Base-by-base conservation (phyloP, 35 echinoderm and acorn worm species). In the Nesometra sesokonis region DNA sequence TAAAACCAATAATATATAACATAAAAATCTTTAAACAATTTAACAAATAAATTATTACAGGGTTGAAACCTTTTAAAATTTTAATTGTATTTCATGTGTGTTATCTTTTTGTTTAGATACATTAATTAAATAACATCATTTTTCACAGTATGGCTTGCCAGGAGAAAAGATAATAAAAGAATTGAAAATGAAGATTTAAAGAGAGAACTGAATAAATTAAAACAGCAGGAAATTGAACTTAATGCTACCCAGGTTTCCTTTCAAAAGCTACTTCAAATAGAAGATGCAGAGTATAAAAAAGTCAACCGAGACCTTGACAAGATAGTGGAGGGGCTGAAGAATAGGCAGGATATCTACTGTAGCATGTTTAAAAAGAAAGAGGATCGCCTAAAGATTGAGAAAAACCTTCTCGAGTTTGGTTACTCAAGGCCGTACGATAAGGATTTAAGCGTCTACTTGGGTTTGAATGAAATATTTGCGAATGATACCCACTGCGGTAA, bases 281-380 rank as follows among this genome's bases (percentile, higher is more conserved):
- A 67, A 27, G 52, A 67, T 67, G 8, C 52, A 3, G 52, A 67
- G 21, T 67, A 32, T 38, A 19, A 34, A 27, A 80, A 80, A 79
- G 90, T 95, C 0, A 21, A 82, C 35, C 31, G 77, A 76, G 93
- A 95, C 3, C 38, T 95, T 27, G 93, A 89, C 32, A 67, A 85
- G 0, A 89, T 95, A 46, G 34, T 77, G n/a, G 31, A 78, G 33
- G 67, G 87, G 23, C 87, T 95, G 0, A 46, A 92, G 46, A 31
- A 88, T 43, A 91, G 93, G 29, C 93, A 95, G 34, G 84, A 92
- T 36, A 92, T 95, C 2, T 92, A 57, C 67, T 95, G 93, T 84
- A 95, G 88, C n/a, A 34, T 31, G 13, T 90, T 95, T 35, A 83
- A 23, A 32, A 46, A 77, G 27, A 77, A 80, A 34, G 81, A 79